Conservation (phyloP, 2,797 vertebrate genomes). For the Platyrinchus mystaceus region DNA sequence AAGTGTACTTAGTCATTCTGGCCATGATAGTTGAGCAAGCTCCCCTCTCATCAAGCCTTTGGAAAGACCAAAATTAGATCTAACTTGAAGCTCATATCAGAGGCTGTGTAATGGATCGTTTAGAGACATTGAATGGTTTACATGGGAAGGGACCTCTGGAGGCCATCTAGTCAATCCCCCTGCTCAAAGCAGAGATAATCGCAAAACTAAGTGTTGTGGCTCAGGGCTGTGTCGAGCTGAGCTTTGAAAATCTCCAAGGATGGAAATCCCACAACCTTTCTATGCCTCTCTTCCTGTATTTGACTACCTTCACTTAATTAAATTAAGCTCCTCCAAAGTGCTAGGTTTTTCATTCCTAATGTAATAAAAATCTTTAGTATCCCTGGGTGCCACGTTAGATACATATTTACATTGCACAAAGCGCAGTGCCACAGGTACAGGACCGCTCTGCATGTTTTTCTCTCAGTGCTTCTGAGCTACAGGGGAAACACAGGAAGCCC, state of each 20-base stretch:
- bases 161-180: background rate
- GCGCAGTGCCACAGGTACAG: rapidly evolving
- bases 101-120: background rate
- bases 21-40: background rate
- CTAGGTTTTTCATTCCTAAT: background rate
- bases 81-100: rapidly evolving
- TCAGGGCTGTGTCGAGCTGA: background rate
- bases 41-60: background rate
- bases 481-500: background rate
- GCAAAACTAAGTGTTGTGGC: background rate
- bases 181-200: background rate
- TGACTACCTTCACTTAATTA: background rate
- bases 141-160: background rate
- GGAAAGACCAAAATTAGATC: background rate
- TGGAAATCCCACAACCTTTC: background rate
- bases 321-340: background rate
- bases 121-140: background rate
- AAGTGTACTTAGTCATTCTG: background rate
- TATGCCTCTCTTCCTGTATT: background rate
- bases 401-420: background rate
- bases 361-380: background rate
- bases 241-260: background rate
- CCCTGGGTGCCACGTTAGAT: background rate
- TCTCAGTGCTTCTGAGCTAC: background rate
- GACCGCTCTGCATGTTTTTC: background rate